These are phyloP conservation scores for Sturnira hondurensis DNA, from an alignment of 2,113 vertebrate species.

Conservation along the genomic window DNA sequence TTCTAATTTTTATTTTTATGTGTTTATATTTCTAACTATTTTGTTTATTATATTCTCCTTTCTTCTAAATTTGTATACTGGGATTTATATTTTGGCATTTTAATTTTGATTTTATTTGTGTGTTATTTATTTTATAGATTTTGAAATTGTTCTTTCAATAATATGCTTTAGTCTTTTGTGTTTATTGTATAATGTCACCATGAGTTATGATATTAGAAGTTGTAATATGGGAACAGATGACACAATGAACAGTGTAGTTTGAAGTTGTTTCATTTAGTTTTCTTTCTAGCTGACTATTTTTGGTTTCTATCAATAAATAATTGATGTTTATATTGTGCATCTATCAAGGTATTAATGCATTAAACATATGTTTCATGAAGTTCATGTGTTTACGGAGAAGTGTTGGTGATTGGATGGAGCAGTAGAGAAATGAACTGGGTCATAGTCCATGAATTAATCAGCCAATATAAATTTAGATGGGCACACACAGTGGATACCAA, in stretches of 20 bases:
- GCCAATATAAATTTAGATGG: neutral
- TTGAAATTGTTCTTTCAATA: neutral
- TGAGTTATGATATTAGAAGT: neutral
- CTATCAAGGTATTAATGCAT: neutral
- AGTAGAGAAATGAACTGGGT: neutral
- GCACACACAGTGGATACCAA: rapidly evolving
- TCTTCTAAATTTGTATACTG: neutral
- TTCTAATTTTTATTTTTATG: neutral
- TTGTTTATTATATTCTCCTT: neutral
- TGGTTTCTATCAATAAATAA: neutral
- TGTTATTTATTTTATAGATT: neutral
- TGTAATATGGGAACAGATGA: too few species aligned
- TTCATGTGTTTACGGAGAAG: neutral
- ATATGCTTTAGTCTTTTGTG: neutral
- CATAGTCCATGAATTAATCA: neutral
- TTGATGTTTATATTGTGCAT: neutral
- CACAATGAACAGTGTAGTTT: too few species aligned
- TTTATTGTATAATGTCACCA: neutral
- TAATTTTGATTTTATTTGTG: neutral
- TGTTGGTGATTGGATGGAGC: neutral
- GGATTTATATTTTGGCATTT: neutral
- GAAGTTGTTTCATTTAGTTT: neutral
- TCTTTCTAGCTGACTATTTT: neutral
- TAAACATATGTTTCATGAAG: neutral
- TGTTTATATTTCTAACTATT: neutral